These are phyloP conservation scores for Phallusia fumigata DNA, from an alignment of 23 tunicate species.

Conservation along the genomic window DNA sequence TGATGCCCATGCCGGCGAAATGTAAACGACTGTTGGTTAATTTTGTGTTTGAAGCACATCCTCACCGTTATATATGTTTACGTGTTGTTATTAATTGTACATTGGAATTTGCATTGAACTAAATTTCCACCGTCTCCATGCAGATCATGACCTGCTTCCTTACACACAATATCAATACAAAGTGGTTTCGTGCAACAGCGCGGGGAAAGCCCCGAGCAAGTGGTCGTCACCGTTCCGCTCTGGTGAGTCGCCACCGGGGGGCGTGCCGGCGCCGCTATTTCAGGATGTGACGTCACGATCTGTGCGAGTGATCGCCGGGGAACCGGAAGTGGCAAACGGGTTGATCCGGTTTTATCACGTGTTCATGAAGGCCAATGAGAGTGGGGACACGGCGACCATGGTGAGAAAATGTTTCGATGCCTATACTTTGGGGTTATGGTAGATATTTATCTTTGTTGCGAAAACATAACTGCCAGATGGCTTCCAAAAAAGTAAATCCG, in stretches of 20 bases:
- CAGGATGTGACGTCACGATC: conserved; percentile 47
- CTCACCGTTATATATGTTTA: too few relatives aligned
- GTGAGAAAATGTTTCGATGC: neutral
- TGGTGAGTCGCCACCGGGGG: conserved; percentile 76
- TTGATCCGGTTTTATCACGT: conserved; percentile 56
- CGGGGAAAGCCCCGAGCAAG: conserved; percentile 68
- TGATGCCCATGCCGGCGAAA: too few relatives aligned
- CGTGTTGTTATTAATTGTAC: too few relatives aligned
- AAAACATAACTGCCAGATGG: too few relatives aligned
- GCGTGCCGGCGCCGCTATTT: conserved; percentile 68
- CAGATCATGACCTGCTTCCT: conserved; percentile 54
- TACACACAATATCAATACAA: conserved; percentile 81
- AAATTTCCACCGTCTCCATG: neutral
- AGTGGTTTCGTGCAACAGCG: conserved; percentile 44
- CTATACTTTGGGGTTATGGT: too few relatives aligned
- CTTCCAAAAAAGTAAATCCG: too few relatives aligned
- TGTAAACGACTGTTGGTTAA: too few relatives aligned
- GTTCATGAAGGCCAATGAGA: conserved; percentile 32
- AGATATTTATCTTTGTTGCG: too few relatives aligned
- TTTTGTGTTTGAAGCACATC: too few relatives aligned
- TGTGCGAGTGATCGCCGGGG: conserved; percentile 36
- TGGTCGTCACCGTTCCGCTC: conserved; percentile 77
- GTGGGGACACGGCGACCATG: neutral
- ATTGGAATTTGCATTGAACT: too few relatives aligned
- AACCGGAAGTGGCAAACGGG: conserved; percentile 70